A percentile compares a stretch with the other conserved stretches of the same genome.
These are phyloP conservation scores for Monoplex corrugatus DNA, from an alignment of 2,888 invertebrate genomes.

Conservation along the genomic window DNA sequence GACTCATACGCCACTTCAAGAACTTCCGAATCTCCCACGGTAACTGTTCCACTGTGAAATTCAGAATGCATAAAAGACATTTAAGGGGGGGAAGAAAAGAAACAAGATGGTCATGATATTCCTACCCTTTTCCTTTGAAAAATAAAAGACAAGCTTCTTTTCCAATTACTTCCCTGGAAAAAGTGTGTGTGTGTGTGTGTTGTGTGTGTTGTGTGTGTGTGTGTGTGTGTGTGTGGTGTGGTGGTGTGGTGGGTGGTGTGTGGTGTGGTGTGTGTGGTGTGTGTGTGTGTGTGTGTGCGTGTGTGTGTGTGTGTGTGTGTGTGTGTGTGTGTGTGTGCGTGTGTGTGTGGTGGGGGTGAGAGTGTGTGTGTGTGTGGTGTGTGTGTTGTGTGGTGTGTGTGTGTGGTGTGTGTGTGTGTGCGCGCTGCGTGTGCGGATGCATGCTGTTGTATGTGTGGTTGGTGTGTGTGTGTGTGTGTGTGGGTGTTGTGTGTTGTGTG, in stretches of 20 bases:
- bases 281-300: not conserved
- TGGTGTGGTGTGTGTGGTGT: slow-evolving; percentile 4
- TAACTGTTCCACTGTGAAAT: slow-evolving; percentile 82
- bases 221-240: not conserved
- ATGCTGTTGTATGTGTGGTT: too few species aligned
- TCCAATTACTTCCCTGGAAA: too few species aligned
- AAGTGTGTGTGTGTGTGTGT: too few species aligned
- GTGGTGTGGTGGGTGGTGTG: not conserved
- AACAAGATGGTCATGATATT: not conserved
- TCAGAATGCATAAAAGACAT: not conserved
- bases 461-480: too few species aligned
- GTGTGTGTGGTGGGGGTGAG: not conserved
- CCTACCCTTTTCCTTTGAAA: too few species aligned
- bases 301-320: not conserved
- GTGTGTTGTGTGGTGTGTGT: too few species aligned
- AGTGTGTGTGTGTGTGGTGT: too few species aligned
- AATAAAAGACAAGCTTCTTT: too few species aligned
- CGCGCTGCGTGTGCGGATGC: too few species aligned
- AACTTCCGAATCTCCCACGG: slow-evolving; percentile 89
- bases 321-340: not conserved
- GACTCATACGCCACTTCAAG: slow-evolving; percentile 96
- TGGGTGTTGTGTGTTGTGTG: too few species aligned
- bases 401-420: too few species aligned
- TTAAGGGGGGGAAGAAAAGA: not conserved
- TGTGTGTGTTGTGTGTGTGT: too few species aligned